Conservation (phyloP, 2,888 invertebrate species). For the Rhogogaster chlorosoma region DNA sequence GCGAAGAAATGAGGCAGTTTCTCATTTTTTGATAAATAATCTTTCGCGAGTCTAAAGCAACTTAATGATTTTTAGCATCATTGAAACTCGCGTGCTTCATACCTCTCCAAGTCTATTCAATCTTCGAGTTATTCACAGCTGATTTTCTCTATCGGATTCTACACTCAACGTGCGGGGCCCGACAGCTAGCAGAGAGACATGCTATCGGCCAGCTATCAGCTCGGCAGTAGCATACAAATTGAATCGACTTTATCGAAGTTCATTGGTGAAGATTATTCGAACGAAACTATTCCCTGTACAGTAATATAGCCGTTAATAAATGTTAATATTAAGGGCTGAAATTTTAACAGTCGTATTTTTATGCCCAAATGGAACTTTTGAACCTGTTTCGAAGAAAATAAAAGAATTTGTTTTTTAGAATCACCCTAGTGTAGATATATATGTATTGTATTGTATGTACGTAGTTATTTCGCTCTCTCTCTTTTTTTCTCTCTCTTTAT, state of each 20-base stretch:
- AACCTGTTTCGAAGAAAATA: no score
- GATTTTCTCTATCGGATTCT: constrained; percentile 28
- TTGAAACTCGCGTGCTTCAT: not conserved
- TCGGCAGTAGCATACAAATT: constrained; percentile 66
- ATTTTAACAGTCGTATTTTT: no score
- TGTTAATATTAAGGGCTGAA: no score
- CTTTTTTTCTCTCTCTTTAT: not conserved
- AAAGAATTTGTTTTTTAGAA: no score
- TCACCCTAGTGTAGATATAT: no score
- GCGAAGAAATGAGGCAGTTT: not conserved
- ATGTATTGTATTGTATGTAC: not conserved
- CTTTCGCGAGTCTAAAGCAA: not conserved
- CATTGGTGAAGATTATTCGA: constrained; percentile 53
- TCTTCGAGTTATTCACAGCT: constrained; percentile 6
- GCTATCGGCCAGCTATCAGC: constrained; percentile 32
- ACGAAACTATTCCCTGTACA: constrained; percentile 38
- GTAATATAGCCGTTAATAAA: not conserved
- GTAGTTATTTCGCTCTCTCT: not conserved
- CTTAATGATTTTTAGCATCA: not conserved
- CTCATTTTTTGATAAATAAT: not conserved
- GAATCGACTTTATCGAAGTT: constrained; percentile 65
- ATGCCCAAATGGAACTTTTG: no score
- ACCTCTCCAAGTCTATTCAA: constrained; percentile 25
- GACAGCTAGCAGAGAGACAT: not conserved
- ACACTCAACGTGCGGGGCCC: not conserved